Evolutionary conservation across 2,113 vertebrate genomes (phyloP).

Genomic region (Rattus rattus): DNA sequence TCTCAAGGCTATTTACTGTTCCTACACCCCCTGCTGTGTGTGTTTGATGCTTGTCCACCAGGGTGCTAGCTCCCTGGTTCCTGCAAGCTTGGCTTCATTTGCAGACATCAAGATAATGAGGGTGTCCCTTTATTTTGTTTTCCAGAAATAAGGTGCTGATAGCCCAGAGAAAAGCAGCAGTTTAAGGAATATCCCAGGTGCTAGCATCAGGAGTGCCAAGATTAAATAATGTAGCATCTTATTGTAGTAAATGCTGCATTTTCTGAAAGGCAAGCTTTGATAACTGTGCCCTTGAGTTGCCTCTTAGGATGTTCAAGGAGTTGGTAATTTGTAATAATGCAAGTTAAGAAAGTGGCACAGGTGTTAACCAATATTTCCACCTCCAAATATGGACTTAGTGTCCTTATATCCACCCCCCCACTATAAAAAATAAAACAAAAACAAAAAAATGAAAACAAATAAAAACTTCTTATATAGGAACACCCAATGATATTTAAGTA

Average conservation of each 20-base stretch:
- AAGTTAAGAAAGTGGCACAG: constrained; percentile 26
- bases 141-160: constrained; percentile 41
- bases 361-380: background rate
- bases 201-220: background rate
- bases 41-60: background rate
- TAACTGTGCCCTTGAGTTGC: constrained; percentile 29
- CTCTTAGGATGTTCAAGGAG: background rate
- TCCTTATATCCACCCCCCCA: background rate
- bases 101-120: constrained; percentile 6
- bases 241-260: constrained; percentile 52
- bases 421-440: background rate
- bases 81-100: background rate
- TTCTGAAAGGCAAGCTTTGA: background rate
- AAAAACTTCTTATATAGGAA: constrained; percentile 20
- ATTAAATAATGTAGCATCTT: constrained; percentile 37
- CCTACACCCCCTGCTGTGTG: background rate
- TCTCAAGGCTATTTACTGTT: background rate
- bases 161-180: background rate
- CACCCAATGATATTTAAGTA: background rate
- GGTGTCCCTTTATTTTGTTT: constrained; percentile 7
- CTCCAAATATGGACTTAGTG: background rate
- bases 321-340: constrained; percentile 57
- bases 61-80: background rate
- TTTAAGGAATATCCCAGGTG: constrained; percentile 27
- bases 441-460: background rate